Percentiles rank a stretch among this genome's conserved stretches.
phyloP scores from a whole-genome alignment of 2,113 vertebrate genomes.

The Strix aluco region DNA sequence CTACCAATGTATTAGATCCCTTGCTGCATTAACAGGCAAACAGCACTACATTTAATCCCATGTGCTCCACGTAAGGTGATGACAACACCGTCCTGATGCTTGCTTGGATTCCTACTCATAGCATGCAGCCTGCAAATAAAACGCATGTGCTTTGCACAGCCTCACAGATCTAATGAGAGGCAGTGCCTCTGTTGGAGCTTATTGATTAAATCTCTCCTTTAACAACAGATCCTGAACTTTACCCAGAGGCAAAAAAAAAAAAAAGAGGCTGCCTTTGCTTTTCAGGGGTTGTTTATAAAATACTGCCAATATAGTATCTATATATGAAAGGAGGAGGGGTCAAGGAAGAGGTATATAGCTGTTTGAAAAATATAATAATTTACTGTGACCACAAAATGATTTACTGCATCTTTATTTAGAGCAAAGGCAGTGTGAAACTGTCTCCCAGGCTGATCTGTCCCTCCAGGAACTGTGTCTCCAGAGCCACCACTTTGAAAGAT shows the following conservation, averaged over 20 bases:
- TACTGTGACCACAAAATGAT: neutral
- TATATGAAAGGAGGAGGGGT: neutral
- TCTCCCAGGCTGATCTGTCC: fast-evolving
- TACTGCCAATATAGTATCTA: neutral
- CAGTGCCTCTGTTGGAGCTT: neutral
- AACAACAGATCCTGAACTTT: neutral
- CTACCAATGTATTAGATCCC: neutral
- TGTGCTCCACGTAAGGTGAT: neutral
- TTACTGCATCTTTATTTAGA: neutral
- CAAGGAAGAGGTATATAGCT: neutral
- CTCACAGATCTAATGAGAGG: neutral
- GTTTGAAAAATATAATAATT: neutral
- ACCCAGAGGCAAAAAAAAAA: neutral
- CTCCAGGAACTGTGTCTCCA: neutral
- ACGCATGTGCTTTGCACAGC: fast-evolving
- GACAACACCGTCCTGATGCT: neutral
- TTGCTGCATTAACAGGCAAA: neutral
- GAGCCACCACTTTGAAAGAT: neutral
- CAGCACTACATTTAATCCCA: neutral
- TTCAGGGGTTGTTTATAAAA: neutral
- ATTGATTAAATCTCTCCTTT: neutral
- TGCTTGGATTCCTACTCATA: neutral
- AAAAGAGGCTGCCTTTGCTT: neutral
- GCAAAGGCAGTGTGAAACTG: neutral
- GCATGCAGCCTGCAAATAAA: neutral